Conservation (phyloP, 1,140 invertebrate species). For the Cyphomyrmex costatus region DNA sequence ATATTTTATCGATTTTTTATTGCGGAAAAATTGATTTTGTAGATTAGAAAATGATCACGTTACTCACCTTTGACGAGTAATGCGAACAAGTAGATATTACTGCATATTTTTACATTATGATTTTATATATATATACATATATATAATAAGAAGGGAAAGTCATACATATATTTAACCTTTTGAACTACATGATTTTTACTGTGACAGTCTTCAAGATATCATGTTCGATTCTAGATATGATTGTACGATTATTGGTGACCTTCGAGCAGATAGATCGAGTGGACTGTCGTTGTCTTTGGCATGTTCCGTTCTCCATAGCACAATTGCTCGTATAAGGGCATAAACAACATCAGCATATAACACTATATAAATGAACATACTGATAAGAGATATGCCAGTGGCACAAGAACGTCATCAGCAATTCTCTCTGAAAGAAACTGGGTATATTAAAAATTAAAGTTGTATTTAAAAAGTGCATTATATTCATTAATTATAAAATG, state of each 20-base stretch:
- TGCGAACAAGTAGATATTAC: neutral
- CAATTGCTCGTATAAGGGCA: neutral
- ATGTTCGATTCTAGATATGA: neutral
- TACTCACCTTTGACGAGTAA: neutral
- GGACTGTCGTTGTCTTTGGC: neutral
- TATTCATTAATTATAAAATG: too few species aligned
- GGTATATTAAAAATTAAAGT: too few species aligned
- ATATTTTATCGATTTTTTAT: neutral
- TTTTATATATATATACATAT: neutral
- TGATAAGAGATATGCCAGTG: too few species aligned
- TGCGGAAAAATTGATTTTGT: neutral
- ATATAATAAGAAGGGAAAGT: too few species aligned
- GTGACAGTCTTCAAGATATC: neutral
- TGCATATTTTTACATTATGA: neutral
- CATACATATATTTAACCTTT: constrained; percentile 1
- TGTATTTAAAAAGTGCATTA: too few species aligned
- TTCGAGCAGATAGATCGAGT: constrained; percentile 1
- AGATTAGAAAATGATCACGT: neutral
- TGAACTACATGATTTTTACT: neutral
- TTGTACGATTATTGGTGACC: neutral
- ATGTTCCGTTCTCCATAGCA: constrained; percentile 1
- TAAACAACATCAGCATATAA: neutral
- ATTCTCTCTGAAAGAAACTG: too few species aligned
- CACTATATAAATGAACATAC: neutral
- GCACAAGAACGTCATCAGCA: too few species aligned